Conservation (phyloP, 2,888 invertebrate genomes). For the Phyllotreta cruciferae region DNA sequence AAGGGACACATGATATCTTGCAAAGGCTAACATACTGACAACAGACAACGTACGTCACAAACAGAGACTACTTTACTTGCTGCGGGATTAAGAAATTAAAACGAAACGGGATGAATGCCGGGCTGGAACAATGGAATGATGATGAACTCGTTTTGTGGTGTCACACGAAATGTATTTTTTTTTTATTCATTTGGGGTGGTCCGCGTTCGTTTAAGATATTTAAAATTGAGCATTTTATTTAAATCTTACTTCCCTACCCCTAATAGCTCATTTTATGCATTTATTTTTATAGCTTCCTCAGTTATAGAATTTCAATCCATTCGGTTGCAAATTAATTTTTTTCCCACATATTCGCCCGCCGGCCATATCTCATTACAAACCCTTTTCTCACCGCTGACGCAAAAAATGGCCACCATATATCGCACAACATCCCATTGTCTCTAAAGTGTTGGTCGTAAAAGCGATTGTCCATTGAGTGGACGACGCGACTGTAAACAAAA, state of each 20-base stretch:
- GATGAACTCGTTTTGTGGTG: constrained; percentile 28
- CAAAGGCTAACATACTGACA: constrained; percentile 41
- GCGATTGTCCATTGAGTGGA: constrained; percentile 34
- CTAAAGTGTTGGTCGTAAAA: constrained; percentile 32
- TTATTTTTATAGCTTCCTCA: not conserved
- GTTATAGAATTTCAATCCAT: not conserved
- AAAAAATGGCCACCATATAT: constrained; percentile 16
- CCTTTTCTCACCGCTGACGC: constrained; percentile 11
- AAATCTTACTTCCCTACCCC: no score
- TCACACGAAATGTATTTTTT: constrained; percentile 20
- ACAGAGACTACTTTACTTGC: constrained; percentile 24
- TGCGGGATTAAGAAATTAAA: constrained; percentile 34
- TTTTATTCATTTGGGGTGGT: constrained; percentile 23
- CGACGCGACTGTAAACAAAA: constrained; percentile 34
- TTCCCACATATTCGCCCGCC: no score
- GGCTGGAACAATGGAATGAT: constrained; percentile 21
- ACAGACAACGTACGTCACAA: constrained; percentile 35
- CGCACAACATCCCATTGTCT: constrained; percentile 30
- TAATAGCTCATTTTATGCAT: not conserved
- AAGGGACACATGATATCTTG: constrained; percentile 46
- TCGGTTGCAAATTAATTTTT: no score
- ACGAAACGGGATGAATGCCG: constrained; percentile 34
- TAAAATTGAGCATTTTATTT: no score
- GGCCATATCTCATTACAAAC: not conserved
- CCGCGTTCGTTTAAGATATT: not conserved